Evolutionary conservation across 2,888 invertebrate genomes (phyloP), one percentile per base, ranked within the genome.

Genomic region (Parthenolecanium corni): DNA sequence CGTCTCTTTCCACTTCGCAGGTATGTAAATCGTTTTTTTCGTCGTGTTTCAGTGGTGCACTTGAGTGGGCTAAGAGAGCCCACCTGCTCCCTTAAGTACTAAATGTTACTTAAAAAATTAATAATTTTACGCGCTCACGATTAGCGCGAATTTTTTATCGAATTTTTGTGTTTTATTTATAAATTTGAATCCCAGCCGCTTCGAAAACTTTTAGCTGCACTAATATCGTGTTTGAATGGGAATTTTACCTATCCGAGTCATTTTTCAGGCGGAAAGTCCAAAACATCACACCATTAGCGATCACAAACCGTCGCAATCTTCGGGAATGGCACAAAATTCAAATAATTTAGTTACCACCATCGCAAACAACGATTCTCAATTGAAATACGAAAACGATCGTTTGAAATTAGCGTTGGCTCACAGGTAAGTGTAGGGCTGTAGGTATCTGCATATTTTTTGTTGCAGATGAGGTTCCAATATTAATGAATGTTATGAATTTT

Each of bases 331-430:
- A 44, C 66, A 66, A 54, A 49, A 23, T 68, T 74, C 74, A 67
- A 65, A 72, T 68, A 31, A 69, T 68, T 57, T 67, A 62, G 66
- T 54, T 57, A 64, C 66, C 36, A 64, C 68, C 18, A 69, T 74
- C 1, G 69, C 69, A 31, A 77, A 74, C 62, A 76, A 80, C 46
- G 86, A 92, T 72, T 89, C 89, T 73, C 94, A 95, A 75, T 80
- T 96, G 66, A 91, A 95, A 73, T 95, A 95, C 76, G 96, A 96
- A 77, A 96, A 96, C 74, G 96, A 96, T 73, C 81, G 94, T 68
- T 82, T 96, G 69, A 95, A 96, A 77, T 81, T 94, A 68, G 96
- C 96, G 20, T 78, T 96, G 67, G 90, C 90, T 61, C 95, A 96
- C 76, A 96, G 92, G 92, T 92, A 67, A 52, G n/a, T 46, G n/a